Conservation (phyloP, 2,797 vertebrate species). For the Mormyrus proboscirostris region DNA sequence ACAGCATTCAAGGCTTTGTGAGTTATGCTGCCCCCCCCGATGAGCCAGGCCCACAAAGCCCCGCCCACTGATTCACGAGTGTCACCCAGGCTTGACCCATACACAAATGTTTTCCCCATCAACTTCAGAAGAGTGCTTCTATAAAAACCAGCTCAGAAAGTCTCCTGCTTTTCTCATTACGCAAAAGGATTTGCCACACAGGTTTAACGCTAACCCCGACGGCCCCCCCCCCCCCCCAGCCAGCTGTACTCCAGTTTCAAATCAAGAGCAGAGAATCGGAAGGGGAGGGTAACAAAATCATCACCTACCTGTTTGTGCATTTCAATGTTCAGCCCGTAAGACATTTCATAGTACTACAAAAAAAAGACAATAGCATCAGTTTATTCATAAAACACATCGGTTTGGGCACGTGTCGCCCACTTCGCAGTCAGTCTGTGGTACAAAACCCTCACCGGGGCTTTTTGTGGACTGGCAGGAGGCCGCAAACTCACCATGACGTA, state of each 20-base stretch:
- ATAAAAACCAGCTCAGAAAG: not conserved
- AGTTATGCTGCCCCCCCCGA: not conserved
- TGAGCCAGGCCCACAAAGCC: not conserved
- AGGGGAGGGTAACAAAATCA: not conserved
- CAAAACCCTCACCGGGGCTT: not conserved
- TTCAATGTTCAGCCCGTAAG: constrained; percentile 94
- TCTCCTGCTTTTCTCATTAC: not conserved
- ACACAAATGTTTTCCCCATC: not conserved
- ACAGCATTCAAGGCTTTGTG: not conserved
- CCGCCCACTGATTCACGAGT: not conserved
- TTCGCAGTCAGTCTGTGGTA: not conserved
- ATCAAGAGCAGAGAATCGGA: not conserved
- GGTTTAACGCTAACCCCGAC: not conserved
- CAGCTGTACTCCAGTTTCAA: not conserved
- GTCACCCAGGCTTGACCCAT: not conserved
- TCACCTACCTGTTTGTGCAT: constrained; percentile 94
- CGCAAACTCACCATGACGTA: constrained; percentile 85
- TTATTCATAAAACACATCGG: not conserved
- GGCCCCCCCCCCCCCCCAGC: not conserved
- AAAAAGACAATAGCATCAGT: constrained; percentile 16
- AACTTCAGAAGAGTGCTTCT: not conserved
- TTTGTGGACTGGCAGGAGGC: not conserved
- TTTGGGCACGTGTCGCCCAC: not conserved
- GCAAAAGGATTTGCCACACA: not conserved
- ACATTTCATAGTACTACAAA: constrained; percentile 93